These are phyloP conservation scores for Lota lota DNA, from an alignment of 2,113 vertebrate species.

Conservation along the genomic window DNA sequence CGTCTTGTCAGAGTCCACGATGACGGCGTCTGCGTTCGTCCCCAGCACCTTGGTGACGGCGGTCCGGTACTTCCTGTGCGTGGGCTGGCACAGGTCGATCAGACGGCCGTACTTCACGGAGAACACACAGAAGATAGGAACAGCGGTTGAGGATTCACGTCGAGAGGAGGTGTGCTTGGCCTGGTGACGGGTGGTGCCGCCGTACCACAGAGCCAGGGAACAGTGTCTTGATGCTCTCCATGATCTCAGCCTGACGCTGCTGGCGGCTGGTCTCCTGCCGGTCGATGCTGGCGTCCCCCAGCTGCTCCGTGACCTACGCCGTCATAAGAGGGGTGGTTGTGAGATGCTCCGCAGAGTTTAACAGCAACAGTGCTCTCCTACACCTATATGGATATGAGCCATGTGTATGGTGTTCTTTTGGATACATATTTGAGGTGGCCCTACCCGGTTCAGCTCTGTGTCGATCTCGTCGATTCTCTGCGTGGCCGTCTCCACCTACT, in stretches of 20 bases:
- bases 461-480: slow-evolving; percentile 93
- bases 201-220: slow-evolving; percentile 90
- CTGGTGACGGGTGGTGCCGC: too few relatives aligned
- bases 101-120: slow-evolving; percentile 84
- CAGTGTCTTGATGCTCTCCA: slow-evolving; percentile 96
- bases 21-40: slow-evolving; percentile 97
- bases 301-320: slow-evolving; percentile 87
- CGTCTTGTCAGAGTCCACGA: slow-evolving; percentile 93
- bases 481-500: slow-evolving; percentile 90
- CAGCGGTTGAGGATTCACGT: neutral
- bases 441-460: slow-evolving; percentile 87
- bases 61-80: slow-evolving; percentile 96
- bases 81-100: slow-evolving; percentile 93
- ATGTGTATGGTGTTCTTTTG: too few relatives aligned
- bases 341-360: slow-evolving; percentile 6
- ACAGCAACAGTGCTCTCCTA: neutral
- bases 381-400: neutral
- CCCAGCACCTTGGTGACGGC: slow-evolving; percentile 94
- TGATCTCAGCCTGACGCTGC: slow-evolving; percentile 93
- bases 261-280: slow-evolving; percentile 93
- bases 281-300: slow-evolving; percentile 92
- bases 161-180: too few relatives aligned
- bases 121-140: slow-evolving; percentile 10
- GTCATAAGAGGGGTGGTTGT: neutral
- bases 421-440: neutral